Percentiles rank a stretch among this genome's conserved stretches.
Evolutionary conservation across 2,113 vertebrate species (phyloP).

Genomic region (Dermatemys mawii): DNA sequence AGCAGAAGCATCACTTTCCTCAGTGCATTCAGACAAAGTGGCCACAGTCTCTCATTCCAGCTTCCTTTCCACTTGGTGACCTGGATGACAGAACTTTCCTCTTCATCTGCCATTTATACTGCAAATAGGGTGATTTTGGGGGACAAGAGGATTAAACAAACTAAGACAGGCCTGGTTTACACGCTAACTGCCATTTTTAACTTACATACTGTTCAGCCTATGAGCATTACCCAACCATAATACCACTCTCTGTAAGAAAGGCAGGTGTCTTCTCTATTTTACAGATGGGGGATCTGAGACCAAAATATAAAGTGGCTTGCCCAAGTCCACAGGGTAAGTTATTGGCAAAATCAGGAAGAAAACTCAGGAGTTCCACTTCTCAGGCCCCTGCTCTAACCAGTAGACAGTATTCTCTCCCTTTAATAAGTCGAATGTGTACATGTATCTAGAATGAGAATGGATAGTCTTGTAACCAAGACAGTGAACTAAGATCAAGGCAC

Average conservation of each 20-base stretch:
- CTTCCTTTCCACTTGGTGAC: background rate
- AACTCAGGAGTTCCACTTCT: background rate
- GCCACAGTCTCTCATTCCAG: background rate
- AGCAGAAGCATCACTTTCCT: background rate
- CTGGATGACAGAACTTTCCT: background rate
- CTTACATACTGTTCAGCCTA: background rate
- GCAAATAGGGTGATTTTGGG: background rate
- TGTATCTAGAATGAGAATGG: background rate
- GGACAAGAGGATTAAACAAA: background rate
- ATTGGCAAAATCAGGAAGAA: background rate
- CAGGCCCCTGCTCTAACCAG: background rate
- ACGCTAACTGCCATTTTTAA: background rate
- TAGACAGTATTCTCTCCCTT: background rate
- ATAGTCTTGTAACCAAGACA: background rate
- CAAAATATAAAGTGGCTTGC: background rate
- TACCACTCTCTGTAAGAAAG: background rate
- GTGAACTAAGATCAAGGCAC: background rate
- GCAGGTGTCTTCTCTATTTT: background rate
- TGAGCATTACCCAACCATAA: background rate
- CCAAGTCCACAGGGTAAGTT: background rate
- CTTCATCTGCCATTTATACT: background rate
- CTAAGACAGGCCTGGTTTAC: background rate
- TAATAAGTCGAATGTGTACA: background rate
- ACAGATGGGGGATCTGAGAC: background rate
- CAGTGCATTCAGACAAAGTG: background rate